Percentiles rank a stretch among this genome's conserved stretches.
phyloP scores from a whole-genome alignment of 1,140 invertebrate genomes.

The Drosophila tropicalis region DNA sequence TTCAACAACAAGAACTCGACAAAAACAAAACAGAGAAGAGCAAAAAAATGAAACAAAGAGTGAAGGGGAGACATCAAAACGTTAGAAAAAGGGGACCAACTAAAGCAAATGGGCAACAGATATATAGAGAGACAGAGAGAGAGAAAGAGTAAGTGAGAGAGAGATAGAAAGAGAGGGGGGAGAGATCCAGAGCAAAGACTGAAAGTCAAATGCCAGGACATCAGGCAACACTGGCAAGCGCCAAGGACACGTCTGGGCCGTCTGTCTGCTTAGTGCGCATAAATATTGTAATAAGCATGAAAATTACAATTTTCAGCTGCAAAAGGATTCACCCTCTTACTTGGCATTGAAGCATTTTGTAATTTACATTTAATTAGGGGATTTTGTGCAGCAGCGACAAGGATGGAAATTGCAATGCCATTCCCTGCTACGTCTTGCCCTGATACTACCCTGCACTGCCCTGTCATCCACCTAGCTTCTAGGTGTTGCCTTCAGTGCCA shows the following conservation, averaged over 20 bases:
- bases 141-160: background rate
- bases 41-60: background rate
- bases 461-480: slow-evolving; percentile 19
- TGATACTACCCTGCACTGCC: no score
- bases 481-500: slow-evolving; percentile 31
- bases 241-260: slow-evolving; percentile 14
- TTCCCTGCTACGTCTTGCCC: no score
- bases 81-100: background rate
- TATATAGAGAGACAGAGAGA: no score
- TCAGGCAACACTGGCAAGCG: slow-evolving; percentile 6
- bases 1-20: slow-evolving; percentile 22
- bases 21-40: background rate
- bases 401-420: slow-evolving; percentile 37
- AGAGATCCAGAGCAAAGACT: background rate
- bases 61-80: background rate
- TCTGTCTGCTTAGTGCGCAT: slow-evolving; percentile 14
- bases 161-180: no score
- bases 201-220: slow-evolving; percentile 28
- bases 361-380: slow-evolving; percentile 74
- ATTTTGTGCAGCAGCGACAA: slow-evolving; percentile 49
- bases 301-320: slow-evolving; percentile 66
- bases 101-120: background rate
- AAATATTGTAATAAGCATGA: slow-evolving; percentile 73
- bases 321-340: slow-evolving; percentile 40
- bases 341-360: slow-evolving; percentile 65